Evolutionary conservation across 2,888 invertebrate species (phyloP), one percentile per base, ranked within the genome.

Genomic region (Orthosia gracilis): DNA sequence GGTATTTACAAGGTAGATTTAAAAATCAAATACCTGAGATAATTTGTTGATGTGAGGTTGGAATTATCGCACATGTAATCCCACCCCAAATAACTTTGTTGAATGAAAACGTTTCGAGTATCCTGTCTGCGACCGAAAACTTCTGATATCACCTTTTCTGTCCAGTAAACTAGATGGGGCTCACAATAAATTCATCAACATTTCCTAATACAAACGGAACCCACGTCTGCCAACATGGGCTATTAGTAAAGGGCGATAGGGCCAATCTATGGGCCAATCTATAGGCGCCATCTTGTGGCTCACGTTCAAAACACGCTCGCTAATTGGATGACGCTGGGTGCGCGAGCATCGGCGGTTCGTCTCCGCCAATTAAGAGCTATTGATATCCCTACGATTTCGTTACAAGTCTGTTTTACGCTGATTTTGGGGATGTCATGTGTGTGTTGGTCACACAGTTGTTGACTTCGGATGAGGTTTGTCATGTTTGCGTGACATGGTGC

Each of bases 241-340:
- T 62, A 73, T 78, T 78, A 76, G 67, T 59, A n/a, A 78, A 69
- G 65, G 78, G 57, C 47, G 73, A 76, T 77, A 66, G 65, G 57
- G 57, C 54, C 59, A 86, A 59, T 59, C 85, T 89, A 77, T 85
- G 69, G 59, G 52, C 57, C 64, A 87, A 88, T 91, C 82, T 86
- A 86, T 78, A 77, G 76, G 57, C 81, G 85, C 84, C 85, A 88
- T 89, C 80, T 88, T 85, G 81, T 69, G 81, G 74, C 69, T 52
- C 82, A 80, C 80, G 82, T 78, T 61, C 69, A 59, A 69, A 73
- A 68, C 66, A 78, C 80, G 79, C 73, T 52, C 77, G 79, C 85
- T 92, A 92, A 92, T 92, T 92, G 91, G 90, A 88, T 82, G 90
- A 84, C 82, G 80, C 74, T 78, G 52, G 78, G 78, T 84, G 78